These are phyloP conservation scores for Cheilosia impressa DNA, from an alignment of 2,888 invertebrate species.

Conservation along the genomic window DNA sequence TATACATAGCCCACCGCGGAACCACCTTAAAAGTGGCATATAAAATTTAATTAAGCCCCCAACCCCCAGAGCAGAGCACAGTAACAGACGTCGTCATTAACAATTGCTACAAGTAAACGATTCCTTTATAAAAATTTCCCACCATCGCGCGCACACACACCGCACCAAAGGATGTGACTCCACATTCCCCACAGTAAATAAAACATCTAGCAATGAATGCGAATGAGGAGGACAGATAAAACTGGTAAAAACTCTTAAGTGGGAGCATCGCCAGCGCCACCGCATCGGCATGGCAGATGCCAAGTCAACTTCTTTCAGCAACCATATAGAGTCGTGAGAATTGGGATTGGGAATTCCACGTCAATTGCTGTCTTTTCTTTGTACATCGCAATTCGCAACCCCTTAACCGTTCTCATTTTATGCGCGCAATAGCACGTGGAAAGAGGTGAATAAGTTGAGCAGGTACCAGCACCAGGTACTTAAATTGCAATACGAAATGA, in stretches of 20 bases:
- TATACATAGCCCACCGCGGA: constrained; percentile 24
- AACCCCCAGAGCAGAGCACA: constrained; percentile 23
- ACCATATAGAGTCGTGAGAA: constrained; percentile 4
- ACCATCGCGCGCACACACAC: constrained; percentile 6
- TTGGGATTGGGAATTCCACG: constrained; percentile 22
- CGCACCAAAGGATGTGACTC: constrained; percentile 38
- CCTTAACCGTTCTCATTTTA: neutral
- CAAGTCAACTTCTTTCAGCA: constrained; percentile 14
- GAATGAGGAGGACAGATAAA: constrained; percentile 33
- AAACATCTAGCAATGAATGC: constrained; percentile 64
- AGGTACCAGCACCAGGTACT: constrained; percentile 36
- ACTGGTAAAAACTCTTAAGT: constrained; percentile 13
- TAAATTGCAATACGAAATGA: constrained; percentile 53
- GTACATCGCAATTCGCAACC: neutral
- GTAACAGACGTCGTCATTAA: constrained; percentile 62
- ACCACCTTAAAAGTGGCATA: constrained; percentile 45
- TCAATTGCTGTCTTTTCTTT: constrained; percentile 13
- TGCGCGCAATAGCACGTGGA: constrained; percentile 13
- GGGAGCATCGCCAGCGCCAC: constrained; percentile 11
- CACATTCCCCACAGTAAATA: constrained; percentile 52
- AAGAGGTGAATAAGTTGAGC: constrained; percentile 31
- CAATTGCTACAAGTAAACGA: constrained; percentile 63
- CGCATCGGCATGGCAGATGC: neutral
- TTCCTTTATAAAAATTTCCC: constrained; percentile 47
- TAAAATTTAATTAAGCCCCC: constrained; percentile 65